Percentiles rank a stretch among this genome's conserved stretches.
These are phyloP conservation scores for Choloepus hoffmanni DNA, from an alignment of 2,113 vertebrate genomes.

Conservation along the genomic window DNA sequence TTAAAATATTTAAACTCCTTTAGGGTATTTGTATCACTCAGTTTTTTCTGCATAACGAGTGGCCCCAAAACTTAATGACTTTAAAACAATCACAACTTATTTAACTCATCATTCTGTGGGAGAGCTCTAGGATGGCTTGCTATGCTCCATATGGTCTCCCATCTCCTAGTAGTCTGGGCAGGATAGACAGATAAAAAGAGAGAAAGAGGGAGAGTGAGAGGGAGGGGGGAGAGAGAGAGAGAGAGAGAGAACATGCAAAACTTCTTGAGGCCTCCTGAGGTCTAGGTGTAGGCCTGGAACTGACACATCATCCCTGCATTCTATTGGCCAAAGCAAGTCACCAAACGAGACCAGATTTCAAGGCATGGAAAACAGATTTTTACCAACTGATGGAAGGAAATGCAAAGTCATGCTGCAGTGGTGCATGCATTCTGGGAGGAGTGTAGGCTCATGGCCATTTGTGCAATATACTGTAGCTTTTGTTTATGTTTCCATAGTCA, in stretches of 20 bases:
- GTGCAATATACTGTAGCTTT: accelerated
- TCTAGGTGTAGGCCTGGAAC: background rate
- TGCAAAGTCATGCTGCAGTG: background rate
- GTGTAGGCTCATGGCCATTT: background rate
- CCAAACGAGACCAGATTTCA: background rate
- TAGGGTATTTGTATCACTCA: background rate
- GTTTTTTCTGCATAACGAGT: background rate
- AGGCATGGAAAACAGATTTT: background rate
- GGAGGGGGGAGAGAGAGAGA: too few species aligned
- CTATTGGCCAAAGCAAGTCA: background rate
- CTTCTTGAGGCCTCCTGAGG: too few species aligned
- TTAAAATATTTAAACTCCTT: background rate
- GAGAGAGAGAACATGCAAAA: too few species aligned
- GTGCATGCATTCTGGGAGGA: too few species aligned
- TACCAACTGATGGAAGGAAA: accelerated
- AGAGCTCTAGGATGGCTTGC: background rate
- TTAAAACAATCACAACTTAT: background rate
- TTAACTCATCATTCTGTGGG: background rate
- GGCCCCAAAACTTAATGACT: background rate
- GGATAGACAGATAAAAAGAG: background rate
- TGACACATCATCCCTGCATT: background rate
- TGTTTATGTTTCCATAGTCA: background rate
- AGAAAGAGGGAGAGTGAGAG: too few species aligned
- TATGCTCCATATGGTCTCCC: accelerated
- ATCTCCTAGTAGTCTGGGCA: background rate